Evolutionary conservation across 2,797 vertebrate species (phyloP).

Genomic region (Lutra lutra): DNA sequence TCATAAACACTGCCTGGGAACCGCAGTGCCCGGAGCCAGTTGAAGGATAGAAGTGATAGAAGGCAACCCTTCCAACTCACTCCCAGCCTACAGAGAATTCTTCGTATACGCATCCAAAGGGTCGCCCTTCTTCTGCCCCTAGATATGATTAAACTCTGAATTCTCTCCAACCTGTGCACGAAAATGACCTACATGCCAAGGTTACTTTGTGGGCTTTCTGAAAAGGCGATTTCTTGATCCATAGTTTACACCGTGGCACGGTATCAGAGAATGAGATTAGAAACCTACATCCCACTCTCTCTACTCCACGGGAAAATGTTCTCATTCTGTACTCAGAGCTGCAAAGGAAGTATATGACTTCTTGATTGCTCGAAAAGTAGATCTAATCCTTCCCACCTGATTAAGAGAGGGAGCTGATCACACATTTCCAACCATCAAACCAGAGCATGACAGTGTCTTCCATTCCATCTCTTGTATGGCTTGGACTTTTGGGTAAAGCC

Average conservation of each 20-base stretch:
- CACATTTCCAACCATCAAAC: rapidly evolving
- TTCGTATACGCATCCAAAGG: not conserved
- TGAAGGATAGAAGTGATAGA: not conserved
- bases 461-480: too few species aligned
- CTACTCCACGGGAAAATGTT: not conserved
- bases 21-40: not conserved
- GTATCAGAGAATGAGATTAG: not conserved
- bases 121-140: not conserved
- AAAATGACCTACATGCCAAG: not conserved
- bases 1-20: not conserved
- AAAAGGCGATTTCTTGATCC: not conserved
- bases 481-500: too few species aligned
- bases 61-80: not conserved
- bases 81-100: not conserved
- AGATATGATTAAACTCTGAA: rapidly evolving
- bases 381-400: rapidly evolving
- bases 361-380: not conserved
- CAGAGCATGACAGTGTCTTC: not conserved
- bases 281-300: rapidly evolving
- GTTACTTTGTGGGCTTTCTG: rapidly evolving
- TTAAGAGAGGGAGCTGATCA: rapidly evolving
- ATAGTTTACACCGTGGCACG: rapidly evolving
- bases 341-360: rapidly evolving
- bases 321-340: rapidly evolving
- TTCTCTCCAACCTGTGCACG: not conserved